Evolutionary conservation across 2,113 vertebrate genomes (phyloP), one percentile per base, ranked within the genome.

Genomic region (Zosterops pallidus): DNA sequence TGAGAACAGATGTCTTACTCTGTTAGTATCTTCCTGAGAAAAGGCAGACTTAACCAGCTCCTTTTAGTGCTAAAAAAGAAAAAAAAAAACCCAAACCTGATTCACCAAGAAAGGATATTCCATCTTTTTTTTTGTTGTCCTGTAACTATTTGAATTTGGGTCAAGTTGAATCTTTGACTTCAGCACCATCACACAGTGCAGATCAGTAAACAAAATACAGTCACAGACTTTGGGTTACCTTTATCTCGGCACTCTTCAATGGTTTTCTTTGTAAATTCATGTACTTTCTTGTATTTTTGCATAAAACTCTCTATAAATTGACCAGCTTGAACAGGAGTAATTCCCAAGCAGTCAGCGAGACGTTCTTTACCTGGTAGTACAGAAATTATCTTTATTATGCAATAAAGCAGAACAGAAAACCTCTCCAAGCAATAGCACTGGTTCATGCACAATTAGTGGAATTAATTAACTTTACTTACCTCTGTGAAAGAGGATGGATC

Each of bases 301-400:
- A 99, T 97, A 96, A 99, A 99, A 49, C 96, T 97, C 91, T 99
- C 98, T 97, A 99, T 98, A 97, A 99, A 99, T 31, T 71, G 84
- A 46, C 98, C 95, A 59, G 99, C 99, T 97, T 99, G 98, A 83
- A 96, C 94, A 62, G 97, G 60, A 59, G 98, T 98, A 65, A 98
- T 96, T 49, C 99, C 98, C 41, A 99, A 97, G 89, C 98, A 98
- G 85, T 97, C 97, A 16, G 99, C 98, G 17, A 99, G 98, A 53
- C 98, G 97, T 86, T 98, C 98, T 75, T 98, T 98, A 78, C 99
- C 99, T 99, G 75, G 28, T 71, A 44, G 46, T 25, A 49, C 56
- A 87, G 63, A 87, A 87, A 80, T 65, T 5, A 47, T 65, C 12
- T 52, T 60, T 29, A 53, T 71, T 84, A 78, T 25, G 46, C 50